A percentile compares a stretch with the other conserved stretches of the same genome.
phyloP scores from a whole-genome alignment of 2,888 invertebrate species.

The Dexiosoma caninum region DNA sequence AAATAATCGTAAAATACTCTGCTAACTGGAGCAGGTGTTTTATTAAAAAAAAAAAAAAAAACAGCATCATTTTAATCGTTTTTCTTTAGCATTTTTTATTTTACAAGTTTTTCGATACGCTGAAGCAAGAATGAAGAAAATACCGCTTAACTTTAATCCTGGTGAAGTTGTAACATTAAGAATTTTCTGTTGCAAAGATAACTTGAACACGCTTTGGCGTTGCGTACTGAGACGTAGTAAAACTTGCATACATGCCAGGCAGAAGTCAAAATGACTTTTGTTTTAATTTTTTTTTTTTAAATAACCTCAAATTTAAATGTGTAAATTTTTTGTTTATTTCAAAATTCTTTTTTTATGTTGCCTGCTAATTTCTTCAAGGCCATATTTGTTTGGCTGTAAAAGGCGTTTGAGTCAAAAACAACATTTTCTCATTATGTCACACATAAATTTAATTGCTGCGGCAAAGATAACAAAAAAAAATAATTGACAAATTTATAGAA shows the following conservation, averaged over 20 bases:
- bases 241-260: background rate
- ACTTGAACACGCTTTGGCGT: constrained; percentile 17
- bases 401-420: background rate
- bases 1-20: constrained; percentile 41
- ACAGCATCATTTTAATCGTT: constrained; percentile 44
- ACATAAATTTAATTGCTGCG: constrained; percentile 10
- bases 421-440: background rate
- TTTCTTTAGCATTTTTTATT: background rate
- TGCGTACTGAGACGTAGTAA: background rate
- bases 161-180: background rate
- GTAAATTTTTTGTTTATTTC: background rate
- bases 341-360: background rate
- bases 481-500: constrained; percentile 4
- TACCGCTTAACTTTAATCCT: background rate
- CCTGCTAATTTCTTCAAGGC: background rate
- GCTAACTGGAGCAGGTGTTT: constrained; percentile 60
- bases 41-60: too few relatives aligned
- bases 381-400: background rate
- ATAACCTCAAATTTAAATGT: background rate
- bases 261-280: background rate
- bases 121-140: background rate
- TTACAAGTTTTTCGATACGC: background rate
- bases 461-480: constrained; percentile 3
- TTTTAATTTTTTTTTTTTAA: background rate
- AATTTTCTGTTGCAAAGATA: constrained; percentile 9